Conservation (phyloP, 2,888 invertebrate genomes). For the Acrocyrtus sp. region DNA sequence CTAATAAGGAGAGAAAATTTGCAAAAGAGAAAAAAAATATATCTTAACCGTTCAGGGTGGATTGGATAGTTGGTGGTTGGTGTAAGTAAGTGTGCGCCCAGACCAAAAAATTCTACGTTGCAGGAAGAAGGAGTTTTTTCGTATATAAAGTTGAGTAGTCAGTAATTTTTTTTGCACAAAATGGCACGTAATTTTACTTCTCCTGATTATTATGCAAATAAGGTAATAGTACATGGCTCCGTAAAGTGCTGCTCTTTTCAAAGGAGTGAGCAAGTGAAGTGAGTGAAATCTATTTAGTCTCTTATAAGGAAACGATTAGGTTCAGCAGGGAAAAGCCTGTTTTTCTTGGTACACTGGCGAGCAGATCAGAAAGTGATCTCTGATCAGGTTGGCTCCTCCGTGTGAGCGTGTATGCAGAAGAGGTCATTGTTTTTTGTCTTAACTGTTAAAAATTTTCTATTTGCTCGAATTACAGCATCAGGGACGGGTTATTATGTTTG, state of each 20-base stretch:
- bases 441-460: too few species aligned
- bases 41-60: too few species aligned
- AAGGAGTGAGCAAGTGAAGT: neutral
- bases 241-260: neutral
- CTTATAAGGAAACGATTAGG: neutral
- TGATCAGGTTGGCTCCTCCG: neutral
- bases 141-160: too few species aligned
- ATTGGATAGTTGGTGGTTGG: too few species aligned
- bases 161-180: neutral
- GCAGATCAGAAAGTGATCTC: too few species aligned
- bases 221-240: neutral
- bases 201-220: neutral
- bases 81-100: too few species aligned
- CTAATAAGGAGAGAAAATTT: neutral
- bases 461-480: neutral
- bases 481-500: neutral
- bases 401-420: neutral
- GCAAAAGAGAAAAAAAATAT: too few species aligned
- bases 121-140: too few species aligned
- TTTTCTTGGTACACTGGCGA: neutral
- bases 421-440: neutral
- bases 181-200: neutral
- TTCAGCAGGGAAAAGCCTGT: neutral
- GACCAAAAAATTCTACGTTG: too few species aligned
- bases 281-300: neutral